Evolutionary conservation across 2,797 vertebrate genomes (phyloP).

Genomic region (Acanthurus leucopareius): DNA sequence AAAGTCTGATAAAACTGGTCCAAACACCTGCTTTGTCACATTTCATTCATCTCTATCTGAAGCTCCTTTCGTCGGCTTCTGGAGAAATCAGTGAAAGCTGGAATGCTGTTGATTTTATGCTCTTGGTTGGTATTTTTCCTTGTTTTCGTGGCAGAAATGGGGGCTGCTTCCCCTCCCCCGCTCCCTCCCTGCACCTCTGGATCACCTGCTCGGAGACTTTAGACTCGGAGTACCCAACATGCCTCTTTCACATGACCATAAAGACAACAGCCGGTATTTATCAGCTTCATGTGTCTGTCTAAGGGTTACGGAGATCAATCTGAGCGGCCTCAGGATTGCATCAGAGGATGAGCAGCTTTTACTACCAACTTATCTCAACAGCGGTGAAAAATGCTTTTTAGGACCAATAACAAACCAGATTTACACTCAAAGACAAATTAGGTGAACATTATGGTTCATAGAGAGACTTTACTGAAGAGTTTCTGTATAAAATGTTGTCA

Average conservation of each 20-base stretch:
- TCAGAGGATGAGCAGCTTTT: conserved; percentile 8
- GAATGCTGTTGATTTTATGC: too few species aligned
- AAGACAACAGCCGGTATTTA: conserved; percentile 15
- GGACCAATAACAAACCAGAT: too few species aligned
- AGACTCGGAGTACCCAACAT: conserved; percentile 30
- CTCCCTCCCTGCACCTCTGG: neutral
- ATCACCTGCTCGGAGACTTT: conserved; percentile 40
- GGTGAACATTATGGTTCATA: neutral
- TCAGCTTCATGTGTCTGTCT: conserved; percentile 8
- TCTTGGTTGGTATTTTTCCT: too few species aligned
- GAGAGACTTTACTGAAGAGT: neutral
- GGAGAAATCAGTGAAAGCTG: neutral
- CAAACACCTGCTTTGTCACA: neutral
- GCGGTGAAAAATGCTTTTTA: too few species aligned
- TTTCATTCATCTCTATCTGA: neutral
- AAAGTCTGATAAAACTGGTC: too few species aligned
- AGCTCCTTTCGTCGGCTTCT: neutral
- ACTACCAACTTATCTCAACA: too few species aligned
- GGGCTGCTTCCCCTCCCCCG: neutral
- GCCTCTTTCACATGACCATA: conserved; percentile 45
- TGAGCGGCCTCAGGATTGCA: conserved; percentile 2
- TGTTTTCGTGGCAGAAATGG: too few species aligned
- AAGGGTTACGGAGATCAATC: neutral
- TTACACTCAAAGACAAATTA: neutral
- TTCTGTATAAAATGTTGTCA: neutral